Percentiles rank a stretch among this genome's conserved stretches.
Evolutionary conservation across 2,888 invertebrate species (phyloP).

Genomic region (Morpho helenor): DNA sequence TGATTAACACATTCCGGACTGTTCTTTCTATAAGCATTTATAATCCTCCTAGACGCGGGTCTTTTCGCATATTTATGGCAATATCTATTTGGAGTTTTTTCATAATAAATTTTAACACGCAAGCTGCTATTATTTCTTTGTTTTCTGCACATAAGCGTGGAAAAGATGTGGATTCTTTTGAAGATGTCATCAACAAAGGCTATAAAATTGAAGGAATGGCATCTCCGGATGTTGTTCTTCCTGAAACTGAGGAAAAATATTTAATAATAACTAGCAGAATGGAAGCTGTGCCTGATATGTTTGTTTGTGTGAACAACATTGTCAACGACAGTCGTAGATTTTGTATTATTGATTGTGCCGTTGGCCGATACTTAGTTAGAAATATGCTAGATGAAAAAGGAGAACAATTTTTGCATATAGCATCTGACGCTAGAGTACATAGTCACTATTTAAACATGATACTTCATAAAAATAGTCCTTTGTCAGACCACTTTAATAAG

Average conservation of each 20-base stretch:
- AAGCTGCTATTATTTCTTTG: conserved; percentile 65
- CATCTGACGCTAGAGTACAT: conserved; percentile 56
- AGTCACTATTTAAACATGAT: conserved; percentile 58
- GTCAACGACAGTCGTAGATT: conserved; percentile 50
- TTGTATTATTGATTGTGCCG: conserved; percentile 65
- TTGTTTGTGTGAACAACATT: conserved; percentile 48
- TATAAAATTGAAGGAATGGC: conserved; percentile 62
- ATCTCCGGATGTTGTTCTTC: conserved; percentile 63
- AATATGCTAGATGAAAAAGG: conserved; percentile 58
- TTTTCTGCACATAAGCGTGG: conserved; percentile 62
- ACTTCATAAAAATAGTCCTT: conserved; percentile 50
- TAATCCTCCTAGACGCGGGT: conserved; percentile 46
- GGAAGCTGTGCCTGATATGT: conserved; percentile 43
- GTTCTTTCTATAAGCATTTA: conserved; percentile 47
- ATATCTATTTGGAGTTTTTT: conserved; percentile 64
- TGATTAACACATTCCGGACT: conserved; percentile 55
- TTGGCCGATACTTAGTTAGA: conserved; percentile 52
- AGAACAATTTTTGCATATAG: conserved; percentile 62
- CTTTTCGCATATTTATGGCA: conserved; percentile 56
- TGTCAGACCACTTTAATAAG: conserved; percentile 49
- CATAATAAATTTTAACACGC: conserved; percentile 59
- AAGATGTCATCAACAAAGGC: conserved; percentile 60
- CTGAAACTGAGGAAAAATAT: conserved; percentile 54
- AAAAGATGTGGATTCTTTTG: conserved; percentile 63
- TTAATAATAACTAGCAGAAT: conserved; percentile 53